Conservation (phyloP, 1,140 invertebrate species). For the Trichonephila clavipes region DNA sequence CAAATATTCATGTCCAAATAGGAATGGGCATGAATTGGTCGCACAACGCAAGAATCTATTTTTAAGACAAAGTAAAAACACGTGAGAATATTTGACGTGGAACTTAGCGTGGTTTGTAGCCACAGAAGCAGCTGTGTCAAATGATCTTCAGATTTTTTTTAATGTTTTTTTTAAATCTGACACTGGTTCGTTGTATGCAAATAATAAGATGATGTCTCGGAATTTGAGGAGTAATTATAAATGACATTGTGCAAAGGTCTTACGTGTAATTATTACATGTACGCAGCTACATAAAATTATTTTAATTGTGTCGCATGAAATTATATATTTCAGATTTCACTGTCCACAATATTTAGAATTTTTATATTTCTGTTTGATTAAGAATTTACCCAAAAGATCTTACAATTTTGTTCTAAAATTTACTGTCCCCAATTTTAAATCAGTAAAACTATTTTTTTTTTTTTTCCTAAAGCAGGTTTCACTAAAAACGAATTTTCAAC, state of each 20-base stretch:
- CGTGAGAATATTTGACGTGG: constrained; percentile 10
- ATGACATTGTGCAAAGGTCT: background rate
- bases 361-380: too few relatives aligned
- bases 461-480: too few relatives aligned
- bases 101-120: background rate
- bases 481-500: too few relatives aligned
- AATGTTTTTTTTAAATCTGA: too few relatives aligned
- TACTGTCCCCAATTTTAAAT: too few relatives aligned
- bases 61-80: background rate
- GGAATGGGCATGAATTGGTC: background rate
- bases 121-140: constrained; percentile 6
- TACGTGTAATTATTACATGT: too few relatives aligned
- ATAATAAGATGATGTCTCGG: background rate
- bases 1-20: background rate
- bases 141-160: background rate
- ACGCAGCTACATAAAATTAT: too few relatives aligned
- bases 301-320: too few relatives aligned
- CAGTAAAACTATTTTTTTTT: too few relatives aligned
- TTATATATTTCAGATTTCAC: background rate
- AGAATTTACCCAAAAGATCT: background rate
- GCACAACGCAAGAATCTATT: background rate
- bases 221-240: background rate
- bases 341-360: background rate
- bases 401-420: too few relatives aligned
- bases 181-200: background rate